Conservation (phyloP, 2,113 vertebrate species). For the Tympanuchus pallidicinctus region DNA sequence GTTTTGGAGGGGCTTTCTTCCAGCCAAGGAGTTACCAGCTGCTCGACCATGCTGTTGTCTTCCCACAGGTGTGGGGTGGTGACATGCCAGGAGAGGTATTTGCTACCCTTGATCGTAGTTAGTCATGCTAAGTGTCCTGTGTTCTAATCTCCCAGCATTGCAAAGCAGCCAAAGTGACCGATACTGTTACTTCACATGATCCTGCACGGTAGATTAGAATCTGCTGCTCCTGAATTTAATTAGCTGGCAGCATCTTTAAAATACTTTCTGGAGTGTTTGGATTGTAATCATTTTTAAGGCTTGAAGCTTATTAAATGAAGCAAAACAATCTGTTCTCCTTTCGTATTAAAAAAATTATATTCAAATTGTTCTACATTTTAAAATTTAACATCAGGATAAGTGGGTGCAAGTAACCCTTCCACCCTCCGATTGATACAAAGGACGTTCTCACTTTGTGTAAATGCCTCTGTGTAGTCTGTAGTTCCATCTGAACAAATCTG, state of each 20-base stretch:
- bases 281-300: not conserved
- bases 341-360: not conserved
- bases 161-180: not conserved
- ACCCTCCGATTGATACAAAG: not conserved
- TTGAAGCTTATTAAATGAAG: not conserved
- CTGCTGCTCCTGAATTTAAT: not conserved
- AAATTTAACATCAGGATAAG: constrained; percentile 6
- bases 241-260: not conserved
- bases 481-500: not conserved
- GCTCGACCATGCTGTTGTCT: not conserved
- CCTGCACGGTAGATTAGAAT: not conserved
- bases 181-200: not conserved
- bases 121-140: not conserved
- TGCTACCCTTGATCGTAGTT: not conserved
- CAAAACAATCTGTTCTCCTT: not conserved
- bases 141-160: not conserved
- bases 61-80: not conserved
- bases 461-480: constrained; percentile 9
- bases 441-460: constrained; percentile 3
- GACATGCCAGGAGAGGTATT: not conserved
- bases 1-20: not conserved
- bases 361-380: constrained; percentile 16
- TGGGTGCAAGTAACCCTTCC: not conserved
- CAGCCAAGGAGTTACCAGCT: not conserved
- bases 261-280: not conserved